Base-by-base conservation (phyloP, 2,888 invertebrate species). In the Drosophila eohydei region DNA sequence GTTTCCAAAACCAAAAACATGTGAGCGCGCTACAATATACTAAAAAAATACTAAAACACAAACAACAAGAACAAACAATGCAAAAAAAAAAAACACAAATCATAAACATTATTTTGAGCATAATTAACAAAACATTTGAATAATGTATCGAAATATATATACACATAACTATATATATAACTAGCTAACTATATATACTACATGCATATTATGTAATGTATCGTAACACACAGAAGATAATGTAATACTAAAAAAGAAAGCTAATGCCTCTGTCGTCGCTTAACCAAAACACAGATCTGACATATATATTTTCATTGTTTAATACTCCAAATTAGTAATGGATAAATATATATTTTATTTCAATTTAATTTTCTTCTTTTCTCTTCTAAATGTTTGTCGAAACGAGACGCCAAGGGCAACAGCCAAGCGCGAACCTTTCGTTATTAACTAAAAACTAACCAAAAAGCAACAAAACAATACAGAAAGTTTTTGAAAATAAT, bases 331-430 rank as follows among this genome's bases (percentile, higher is more conserved):
- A 55, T 68, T 78, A 66, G 54, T 73, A 57, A 61, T 52, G 64
- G 50, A 46, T 72, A 38, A 56, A 65, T 72, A 21, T 73, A 43
- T 57, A 54, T 56, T 55, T 60, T 4, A 34, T 57, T 55, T 21
- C 21, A 4, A n/a, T 56, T 50, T 50, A 6, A 28, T 43, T 41
- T 16, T 26, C 12, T 12, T 55, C 4, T 32, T 26, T 56, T 32
- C 44, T 43, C 41, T 44, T 82, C 83, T 90, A 77, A 78, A 80
- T 89, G 86, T 83, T 79, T 90, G 87, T 88, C 90, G 48, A 50
- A 51, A 55, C 36, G 61, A 70, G 71, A 55, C 64, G 63, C 38
- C 26, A 50, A 34, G 52, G 41, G 46, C 46, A 21, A 38, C 60
- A 62, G 44, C 61, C 12, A n/a, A 43, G 41, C 56, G 34, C 61